Evolutionary conservation across 2,113 vertebrate genomes (phyloP), one percentile per base, ranked within the genome.

Genomic region (Chauna torquata): DNA sequence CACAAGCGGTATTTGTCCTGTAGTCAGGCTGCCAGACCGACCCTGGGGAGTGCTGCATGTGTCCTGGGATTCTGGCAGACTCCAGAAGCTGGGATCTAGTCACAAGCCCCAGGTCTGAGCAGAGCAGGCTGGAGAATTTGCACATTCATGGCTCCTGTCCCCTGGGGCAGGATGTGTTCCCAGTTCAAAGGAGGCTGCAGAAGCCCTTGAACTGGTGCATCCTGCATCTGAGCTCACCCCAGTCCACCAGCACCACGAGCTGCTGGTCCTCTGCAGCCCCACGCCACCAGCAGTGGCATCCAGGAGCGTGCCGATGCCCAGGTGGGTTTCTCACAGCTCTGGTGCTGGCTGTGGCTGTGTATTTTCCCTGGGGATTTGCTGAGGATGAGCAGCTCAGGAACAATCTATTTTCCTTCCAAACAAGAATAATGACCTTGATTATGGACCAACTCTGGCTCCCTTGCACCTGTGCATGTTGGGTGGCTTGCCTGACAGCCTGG

Each of bases 331-430:
- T 68, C 34, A 38, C 1, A 0, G 54, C 45, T 12, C 70, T 0
- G 3, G 10, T 4, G 38, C 20, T 59, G 3, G 0, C 61, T 3
- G 0, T 27, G 45, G 11, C 8, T 44, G 7, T 18, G 22, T 23
- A 3, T 18, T 4, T 23, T 65, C 32, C 58, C 50, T 15, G 17
- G 36, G 15, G 50, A 34, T 10, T 55, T 45, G 34, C 65, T 38
- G 32, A 58, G 50, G 30, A 65, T 34, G 5, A 57, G 45, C 30
- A 36, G 47, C 38, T 36, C 11, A 12, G 55, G 55, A 16, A 8
- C 22, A 34, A 55, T 40, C 79, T 75, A 23, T 34, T 61, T 44
- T 20, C 16, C 32, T 38, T 28, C 61, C 34, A 25, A 44, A 34
- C 14, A 65, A 36, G 50, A 40, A 36, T 36, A 27, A 36, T 2